Percentiles rank a stretch among this genome's conserved stretches.
These are phyloP conservation scores for Otis tarda DNA, from an alignment of 2,113 vertebrate genomes.

Conservation along the genomic window DNA sequence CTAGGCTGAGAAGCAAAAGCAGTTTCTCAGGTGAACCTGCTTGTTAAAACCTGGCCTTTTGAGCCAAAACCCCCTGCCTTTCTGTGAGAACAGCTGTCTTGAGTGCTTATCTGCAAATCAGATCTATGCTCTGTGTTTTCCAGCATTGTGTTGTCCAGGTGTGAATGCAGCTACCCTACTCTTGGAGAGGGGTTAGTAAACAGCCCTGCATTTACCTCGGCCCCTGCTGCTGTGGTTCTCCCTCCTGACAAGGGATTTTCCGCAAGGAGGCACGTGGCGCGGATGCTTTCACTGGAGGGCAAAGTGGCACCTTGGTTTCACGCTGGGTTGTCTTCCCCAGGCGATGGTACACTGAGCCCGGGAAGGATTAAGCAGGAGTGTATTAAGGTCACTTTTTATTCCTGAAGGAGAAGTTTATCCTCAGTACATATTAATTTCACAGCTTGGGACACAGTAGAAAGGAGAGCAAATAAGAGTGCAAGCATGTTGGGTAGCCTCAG, in stretches of 20 bases:
- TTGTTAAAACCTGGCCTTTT: neutral
- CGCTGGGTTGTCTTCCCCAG: neutral
- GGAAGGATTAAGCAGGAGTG: neutral
- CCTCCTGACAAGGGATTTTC: neutral
- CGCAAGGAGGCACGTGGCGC: rapidly evolving
- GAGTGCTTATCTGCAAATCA: neutral
- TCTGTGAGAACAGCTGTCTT: neutral
- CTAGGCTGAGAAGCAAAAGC: neutral
- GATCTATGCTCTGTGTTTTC: neutral
- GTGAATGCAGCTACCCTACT: neutral
- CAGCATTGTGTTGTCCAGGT: rapidly evolving
- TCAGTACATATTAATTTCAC: conserved; percentile 47
- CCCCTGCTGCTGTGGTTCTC: neutral
- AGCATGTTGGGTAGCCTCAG: neutral
- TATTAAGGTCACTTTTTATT: conserved; percentile 31
- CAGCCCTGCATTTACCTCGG: rapidly evolving
- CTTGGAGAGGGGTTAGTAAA: neutral
- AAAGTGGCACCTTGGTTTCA: neutral
- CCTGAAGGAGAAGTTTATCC: neutral
- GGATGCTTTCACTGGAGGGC: neutral
- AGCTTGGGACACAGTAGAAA: neutral
- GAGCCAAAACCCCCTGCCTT: neutral
- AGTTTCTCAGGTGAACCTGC: rapidly evolving
- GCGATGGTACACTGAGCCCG: rapidly evolving
- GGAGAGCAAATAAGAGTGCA: neutral